Conservation (phyloP, 1,140 invertebrate genomes). For the Hylaeus volcanicus region DNA sequence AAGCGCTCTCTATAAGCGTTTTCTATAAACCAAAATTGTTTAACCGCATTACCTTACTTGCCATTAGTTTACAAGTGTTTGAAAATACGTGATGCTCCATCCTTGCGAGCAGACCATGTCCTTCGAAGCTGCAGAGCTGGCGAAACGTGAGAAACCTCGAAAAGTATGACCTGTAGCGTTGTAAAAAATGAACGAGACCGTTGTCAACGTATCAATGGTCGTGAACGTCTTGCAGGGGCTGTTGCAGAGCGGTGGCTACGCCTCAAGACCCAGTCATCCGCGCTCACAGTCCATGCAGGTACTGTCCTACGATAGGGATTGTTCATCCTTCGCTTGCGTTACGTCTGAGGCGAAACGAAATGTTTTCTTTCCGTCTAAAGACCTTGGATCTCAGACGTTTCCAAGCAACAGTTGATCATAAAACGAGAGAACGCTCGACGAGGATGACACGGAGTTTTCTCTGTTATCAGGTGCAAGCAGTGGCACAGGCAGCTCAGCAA, state of each 20-base stretch:
- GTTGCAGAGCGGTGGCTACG: conserved; percentile 77
- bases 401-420: neutral
- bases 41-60: too few species aligned
- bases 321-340: neutral
- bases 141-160: neutral
- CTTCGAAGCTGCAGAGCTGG: too few species aligned
- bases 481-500: conserved; percentile 91
- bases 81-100: too few species aligned
- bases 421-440: too few species aligned
- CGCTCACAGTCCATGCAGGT: conserved; percentile 80
- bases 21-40: too few species aligned
- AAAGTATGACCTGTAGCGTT: neutral
- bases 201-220: conserved; percentile 48
- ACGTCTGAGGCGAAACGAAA: neutral
- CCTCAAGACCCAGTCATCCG: conserved; percentile 77
- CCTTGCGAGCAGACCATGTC: too few species aligned
- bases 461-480: conserved; percentile 82
- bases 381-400: neutral
- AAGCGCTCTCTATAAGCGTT: too few species aligned
- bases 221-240: conserved; percentile 77
- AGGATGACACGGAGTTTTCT: neutral
- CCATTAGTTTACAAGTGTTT: too few species aligned
- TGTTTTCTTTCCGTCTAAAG: neutral
- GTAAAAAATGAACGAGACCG: neutral
- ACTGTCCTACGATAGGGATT: conserved; percentile 53